These are phyloP conservation scores for Willisornis vidua DNA, from an alignment of 2,113 vertebrate species.

Conservation along the genomic window DNA sequence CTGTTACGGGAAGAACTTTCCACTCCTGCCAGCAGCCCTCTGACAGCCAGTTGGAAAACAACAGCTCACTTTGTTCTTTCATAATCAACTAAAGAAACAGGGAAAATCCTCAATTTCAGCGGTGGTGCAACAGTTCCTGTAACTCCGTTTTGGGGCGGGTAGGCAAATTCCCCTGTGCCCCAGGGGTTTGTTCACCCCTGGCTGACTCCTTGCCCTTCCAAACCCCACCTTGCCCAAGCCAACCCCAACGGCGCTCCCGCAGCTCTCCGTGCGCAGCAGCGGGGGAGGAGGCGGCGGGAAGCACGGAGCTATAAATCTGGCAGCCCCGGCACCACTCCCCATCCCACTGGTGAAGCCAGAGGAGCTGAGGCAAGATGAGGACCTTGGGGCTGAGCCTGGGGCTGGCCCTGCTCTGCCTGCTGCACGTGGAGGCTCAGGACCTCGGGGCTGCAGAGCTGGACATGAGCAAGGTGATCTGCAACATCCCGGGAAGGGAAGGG, in stretches of 20 bases:
- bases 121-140: neutral
- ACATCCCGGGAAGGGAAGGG: neutral
- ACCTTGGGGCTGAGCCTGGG: neutral
- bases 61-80: neutral
- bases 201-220: neutral
- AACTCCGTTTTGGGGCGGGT: neutral
- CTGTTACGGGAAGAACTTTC: neutral
- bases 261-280: neutral
- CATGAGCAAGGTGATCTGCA: neutral
- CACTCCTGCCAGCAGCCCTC: neutral
- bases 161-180: neutral
- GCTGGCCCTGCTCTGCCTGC: neutral
- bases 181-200: neutral
- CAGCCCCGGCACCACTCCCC: neutral
- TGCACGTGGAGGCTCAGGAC: neutral
- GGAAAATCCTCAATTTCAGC: constrained; percentile 1
- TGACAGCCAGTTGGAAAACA: neutral
- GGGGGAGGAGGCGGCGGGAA: neutral
- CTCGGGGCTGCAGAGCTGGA: fast-evolving
- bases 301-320: neutral
- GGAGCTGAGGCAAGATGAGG: neutral
- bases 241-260: fast-evolving
- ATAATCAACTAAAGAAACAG: fast-evolving
- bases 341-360: fast-evolving
- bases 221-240: neutral